Percentiles rank a stretch among this genome's conserved stretches.
Evolutionary conservation across 2,113 vertebrate genomes (phyloP).

Genomic region (Prunella himalayana): DNA sequence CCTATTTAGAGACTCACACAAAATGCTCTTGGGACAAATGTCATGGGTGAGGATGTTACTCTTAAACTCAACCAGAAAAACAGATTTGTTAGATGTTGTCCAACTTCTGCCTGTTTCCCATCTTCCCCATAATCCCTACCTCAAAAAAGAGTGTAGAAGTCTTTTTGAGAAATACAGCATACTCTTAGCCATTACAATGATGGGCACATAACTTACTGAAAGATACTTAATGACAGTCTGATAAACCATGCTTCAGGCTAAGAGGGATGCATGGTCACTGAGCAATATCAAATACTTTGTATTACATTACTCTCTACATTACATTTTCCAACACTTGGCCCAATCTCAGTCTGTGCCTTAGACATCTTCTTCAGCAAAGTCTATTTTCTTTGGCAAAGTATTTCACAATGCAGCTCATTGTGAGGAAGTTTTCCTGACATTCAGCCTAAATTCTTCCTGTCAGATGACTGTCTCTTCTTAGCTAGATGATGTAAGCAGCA

Average conservation of each 20-base stretch:
- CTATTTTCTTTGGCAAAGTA: constrained; percentile 12
- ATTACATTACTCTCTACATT: not conserved
- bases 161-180: not conserved
- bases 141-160: not conserved
- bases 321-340: not conserved
- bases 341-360: not conserved
- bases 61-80: not conserved
- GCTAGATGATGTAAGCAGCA: not conserved
- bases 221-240: not conserved
- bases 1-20: not conserved
- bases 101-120: not conserved
- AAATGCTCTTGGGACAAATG: not conserved
- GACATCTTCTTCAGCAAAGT: not conserved
- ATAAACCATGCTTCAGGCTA: not conserved
- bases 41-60: not conserved
- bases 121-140: not conserved
- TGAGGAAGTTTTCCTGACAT: constrained; percentile 7
- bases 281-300: not conserved
- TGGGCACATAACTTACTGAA: not conserved
- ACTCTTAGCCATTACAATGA: not conserved
- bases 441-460: constrained; percentile 21
- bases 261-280: not conserved
- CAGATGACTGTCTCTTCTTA: not conserved
- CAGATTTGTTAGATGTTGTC: not conserved
- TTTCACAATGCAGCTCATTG: not conserved